Conservation (phyloP, 2,888 invertebrate genomes). For the Chrysotoxum bicinctum region DNA sequence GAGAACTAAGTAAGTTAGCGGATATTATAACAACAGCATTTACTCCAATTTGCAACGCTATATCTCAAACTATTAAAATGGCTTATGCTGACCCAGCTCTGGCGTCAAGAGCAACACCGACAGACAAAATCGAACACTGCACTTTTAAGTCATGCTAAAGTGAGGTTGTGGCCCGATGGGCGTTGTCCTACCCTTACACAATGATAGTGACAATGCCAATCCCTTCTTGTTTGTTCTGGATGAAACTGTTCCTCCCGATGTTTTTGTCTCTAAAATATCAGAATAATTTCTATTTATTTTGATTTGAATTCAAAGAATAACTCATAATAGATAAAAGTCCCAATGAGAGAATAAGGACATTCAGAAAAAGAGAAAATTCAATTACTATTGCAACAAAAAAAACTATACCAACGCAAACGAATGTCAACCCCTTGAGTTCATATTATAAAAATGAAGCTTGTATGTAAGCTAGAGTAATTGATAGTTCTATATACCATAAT, state of each 20-base stretch:
- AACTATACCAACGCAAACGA: neutral
- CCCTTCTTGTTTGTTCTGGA: slow-evolving; percentile 1
- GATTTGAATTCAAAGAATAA: neutral
- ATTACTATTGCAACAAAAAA: neutral
- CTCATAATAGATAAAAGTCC: slow-evolving; percentile 5
- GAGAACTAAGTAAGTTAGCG: too few species aligned
- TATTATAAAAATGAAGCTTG: neutral
- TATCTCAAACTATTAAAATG: neutral
- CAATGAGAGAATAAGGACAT: slow-evolving; percentile 40
- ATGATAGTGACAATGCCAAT: slow-evolving; percentile 15
- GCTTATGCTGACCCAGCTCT: neutral
- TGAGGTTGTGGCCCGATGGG: slow-evolving; percentile 14
- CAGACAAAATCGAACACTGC: slow-evolving; percentile 57
- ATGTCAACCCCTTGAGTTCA: slow-evolving; percentile 38
- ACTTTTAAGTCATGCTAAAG: slow-evolving; percentile 46
- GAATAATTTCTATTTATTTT: neutral
- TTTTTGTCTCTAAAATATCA: slow-evolving; percentile 12
- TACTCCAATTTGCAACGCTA: neutral
- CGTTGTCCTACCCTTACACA: slow-evolving; percentile 20
- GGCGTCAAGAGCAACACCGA: slow-evolving; percentile 17
- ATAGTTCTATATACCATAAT: neutral
- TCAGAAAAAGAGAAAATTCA: slow-evolving; percentile 49
- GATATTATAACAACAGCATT: too few species aligned
- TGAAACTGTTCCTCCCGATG: neutral
- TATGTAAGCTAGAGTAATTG: neutral